Percentiles rank a stretch among this genome's conserved stretches.
These are phyloP conservation scores for Cynodonichthys magdalenae DNA, from an alignment of 2,797 vertebrate genomes.

Conservation along the genomic window DNA sequence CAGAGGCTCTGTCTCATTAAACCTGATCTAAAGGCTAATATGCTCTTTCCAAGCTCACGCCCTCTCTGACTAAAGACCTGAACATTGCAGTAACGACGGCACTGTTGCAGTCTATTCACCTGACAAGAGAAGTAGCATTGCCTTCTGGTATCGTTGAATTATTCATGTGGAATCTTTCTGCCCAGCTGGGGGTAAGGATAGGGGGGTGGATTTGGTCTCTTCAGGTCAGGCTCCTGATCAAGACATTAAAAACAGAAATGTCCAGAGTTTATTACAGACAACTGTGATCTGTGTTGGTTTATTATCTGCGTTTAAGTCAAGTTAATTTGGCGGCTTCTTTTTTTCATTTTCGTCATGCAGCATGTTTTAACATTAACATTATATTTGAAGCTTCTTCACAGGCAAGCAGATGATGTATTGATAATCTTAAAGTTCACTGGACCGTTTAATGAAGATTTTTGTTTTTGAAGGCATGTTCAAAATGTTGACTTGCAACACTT, in stretches of 20 bases:
- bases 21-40: slow-evolving; percentile 33
- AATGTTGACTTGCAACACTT: too few relatives aligned
- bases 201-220: neutral
- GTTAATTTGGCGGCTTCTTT: too few relatives aligned
- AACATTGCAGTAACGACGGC: neutral
- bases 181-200: neutral
- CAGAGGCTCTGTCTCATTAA: slow-evolving; percentile 45
- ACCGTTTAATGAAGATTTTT: neutral
- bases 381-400: neutral
- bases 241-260: neutral
- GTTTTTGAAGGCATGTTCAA: too few relatives aligned
- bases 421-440: neutral
- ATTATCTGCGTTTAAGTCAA: too few relatives aligned
- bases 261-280: neutral
- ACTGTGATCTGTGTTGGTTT: too few relatives aligned
- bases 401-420: neutral
- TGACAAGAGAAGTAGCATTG: slow-evolving; percentile 1
- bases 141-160: neutral
- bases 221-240: neutral
- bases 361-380: neutral
- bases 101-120: neutral
- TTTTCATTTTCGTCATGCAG: too few relatives aligned
- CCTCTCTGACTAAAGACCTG: neutral
- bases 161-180: neutral
- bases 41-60: slow-evolving; percentile 8